Conservation (phyloP, 1,140 invertebrate genomes). For the Drosophila burlai region DNA sequence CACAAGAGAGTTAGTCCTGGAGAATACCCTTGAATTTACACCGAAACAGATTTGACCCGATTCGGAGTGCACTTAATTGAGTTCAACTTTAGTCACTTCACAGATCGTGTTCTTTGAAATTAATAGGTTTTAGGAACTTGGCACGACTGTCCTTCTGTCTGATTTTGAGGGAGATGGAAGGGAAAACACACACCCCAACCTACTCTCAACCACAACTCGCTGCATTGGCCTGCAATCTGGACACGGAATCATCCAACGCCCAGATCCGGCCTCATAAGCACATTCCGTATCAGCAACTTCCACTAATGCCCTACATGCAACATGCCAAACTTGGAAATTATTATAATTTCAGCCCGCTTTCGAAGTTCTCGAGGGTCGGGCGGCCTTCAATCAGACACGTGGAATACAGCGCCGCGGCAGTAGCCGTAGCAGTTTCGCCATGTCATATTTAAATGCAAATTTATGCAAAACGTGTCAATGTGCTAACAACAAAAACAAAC, state of each 20-base stretch:
- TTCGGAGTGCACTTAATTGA: neutral
- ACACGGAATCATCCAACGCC: slow-evolving; percentile 19
- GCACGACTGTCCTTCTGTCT: neutral
- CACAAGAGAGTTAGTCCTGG: neutral
- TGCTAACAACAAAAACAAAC: slow-evolving; percentile 80
- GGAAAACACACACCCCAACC: neutral
- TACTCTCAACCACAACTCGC: neutral
- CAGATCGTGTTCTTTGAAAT: too few relatives aligned
- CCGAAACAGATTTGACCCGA: neutral
- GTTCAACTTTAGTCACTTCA: neutral
- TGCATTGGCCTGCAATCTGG: slow-evolving; percentile 26
- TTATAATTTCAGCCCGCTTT: slow-evolving; percentile 24
- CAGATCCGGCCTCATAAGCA: slow-evolving; percentile 21
- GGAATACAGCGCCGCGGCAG: slow-evolving; percentile 2
- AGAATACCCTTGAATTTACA: neutral
- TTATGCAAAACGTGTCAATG: slow-evolving; percentile 84
- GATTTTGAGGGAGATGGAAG: neutral
- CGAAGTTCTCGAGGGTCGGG: slow-evolving; percentile 7
- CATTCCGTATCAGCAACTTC: slow-evolving; percentile 28
- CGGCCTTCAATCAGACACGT: slow-evolving; percentile 59
- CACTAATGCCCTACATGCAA: slow-evolving; percentile 40
- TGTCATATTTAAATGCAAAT: slow-evolving; percentile 80
- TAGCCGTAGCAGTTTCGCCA: slow-evolving; percentile 14
- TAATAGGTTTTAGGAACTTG: neutral
- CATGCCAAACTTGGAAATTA: slow-evolving; percentile 36